Base-by-base conservation (phyloP, 2,888 invertebrate genomes). In the Platycheirus albimanus region DNA sequence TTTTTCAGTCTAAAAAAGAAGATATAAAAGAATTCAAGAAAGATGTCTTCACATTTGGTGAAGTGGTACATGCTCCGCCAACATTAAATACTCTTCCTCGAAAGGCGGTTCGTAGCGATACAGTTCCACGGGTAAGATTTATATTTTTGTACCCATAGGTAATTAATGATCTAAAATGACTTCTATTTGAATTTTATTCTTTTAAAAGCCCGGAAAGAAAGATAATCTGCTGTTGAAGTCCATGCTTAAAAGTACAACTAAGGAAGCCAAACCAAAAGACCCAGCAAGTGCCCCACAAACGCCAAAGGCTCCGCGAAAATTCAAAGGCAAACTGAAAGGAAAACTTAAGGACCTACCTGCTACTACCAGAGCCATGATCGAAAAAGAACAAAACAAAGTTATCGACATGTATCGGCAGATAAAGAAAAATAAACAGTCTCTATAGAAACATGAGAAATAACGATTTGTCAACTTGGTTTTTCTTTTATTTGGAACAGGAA, bases 31-130 rank as follows among this genome's bases (percentile, higher is more conserved):
- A 93, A 61, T 93, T 93, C 87, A 90, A 90, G 77, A 92, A 91
- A 86, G 96, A 96, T 89, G 91, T 92, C 52, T 92, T 96, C 19
- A 88, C 92, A 87, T 96, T 96, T 91, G 96, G 96, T 0, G 96
- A 96, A 88, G 92, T 94, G 58, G 94, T 92, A 2, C 94, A 95
- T 90, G 95, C 93, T 61, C 96, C 96, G 69, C 96, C 96, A 33
- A 90, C 92, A 63, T 91, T 96, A 41, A 90, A 88, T 43, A 88
- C 91, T 2, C 88, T 90, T 58, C 94, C 94, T 1, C 91, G 91
- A 70, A 92, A 91, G 86, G 92, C 92, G 45, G 86, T 87, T 52
- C 91, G 90, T 63, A 87, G 86, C 54, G 90, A 89, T 72, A 90
- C 88, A 8, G 90, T 90, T 1, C 90, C 92, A 41, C 90, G 92